Percentiles rank a stretch among this genome's conserved stretches.
Conservation (phyloP, 30 jellyfish, hydroid and myxozoan genomes). For the Sanderia malayensis region DNA sequence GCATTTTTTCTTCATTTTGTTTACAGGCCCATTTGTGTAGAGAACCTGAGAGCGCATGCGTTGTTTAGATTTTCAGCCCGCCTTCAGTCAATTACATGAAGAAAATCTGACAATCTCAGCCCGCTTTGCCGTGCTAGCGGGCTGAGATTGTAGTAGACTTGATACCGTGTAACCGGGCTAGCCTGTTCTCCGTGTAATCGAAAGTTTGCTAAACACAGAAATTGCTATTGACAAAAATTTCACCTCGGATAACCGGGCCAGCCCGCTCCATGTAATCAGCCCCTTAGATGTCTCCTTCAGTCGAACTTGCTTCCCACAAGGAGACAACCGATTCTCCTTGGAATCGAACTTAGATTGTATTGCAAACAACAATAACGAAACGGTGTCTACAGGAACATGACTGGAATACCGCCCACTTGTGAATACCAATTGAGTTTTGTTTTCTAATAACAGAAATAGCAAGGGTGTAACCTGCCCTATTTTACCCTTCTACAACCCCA, state of each 20-base stretch:
- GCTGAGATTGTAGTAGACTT: constrained; percentile 11
- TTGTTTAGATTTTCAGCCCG: constrained; percentile 36
- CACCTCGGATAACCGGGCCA: constrained; percentile 43
- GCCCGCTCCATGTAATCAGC: constrained; percentile 41
- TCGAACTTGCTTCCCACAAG: too few species aligned
- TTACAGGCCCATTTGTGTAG: neutral
- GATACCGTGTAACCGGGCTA: constrained; percentile 47
- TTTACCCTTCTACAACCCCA: too few species aligned
- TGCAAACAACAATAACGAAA: too few species aligned
- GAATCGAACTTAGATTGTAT: too few species aligned
- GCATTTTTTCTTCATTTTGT: neutral
- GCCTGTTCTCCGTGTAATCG: constrained; percentile 47
- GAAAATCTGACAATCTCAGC: constrained; percentile 1
- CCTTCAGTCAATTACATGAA: constrained; percentile 21
- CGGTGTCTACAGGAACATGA: too few species aligned
- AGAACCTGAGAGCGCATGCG: constrained; percentile 2
- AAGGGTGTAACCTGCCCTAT: too few species aligned
- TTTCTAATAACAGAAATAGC: too few species aligned
- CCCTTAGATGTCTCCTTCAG: too few species aligned
- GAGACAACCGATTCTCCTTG: too few species aligned
- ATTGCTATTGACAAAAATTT: constrained; percentile 41
- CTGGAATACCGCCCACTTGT: too few species aligned
- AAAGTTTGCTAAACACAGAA: constrained; percentile 34
- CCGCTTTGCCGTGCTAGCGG: constrained; percentile 24
- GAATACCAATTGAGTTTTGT: too few species aligned